These are phyloP conservation scores for Hippolais icterina DNA, from an alignment of 2,113 vertebrate species.

Conservation along the genomic window DNA sequence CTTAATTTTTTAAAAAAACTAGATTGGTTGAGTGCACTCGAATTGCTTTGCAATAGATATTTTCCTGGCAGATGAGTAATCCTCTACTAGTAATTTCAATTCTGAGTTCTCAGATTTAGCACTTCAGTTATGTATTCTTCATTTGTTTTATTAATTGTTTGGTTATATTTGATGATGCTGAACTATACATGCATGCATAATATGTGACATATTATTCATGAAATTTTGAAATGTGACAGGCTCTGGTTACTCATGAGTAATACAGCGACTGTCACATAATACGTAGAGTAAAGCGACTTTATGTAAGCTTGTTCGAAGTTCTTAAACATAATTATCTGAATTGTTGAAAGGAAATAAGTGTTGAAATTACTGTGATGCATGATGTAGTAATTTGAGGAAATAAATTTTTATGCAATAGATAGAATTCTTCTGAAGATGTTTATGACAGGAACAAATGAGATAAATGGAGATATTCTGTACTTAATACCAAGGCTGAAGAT, in stretches of 20 bases:
- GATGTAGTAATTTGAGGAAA: not conserved
- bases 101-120: constrained; percentile 27
- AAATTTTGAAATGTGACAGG: constrained; percentile 31
- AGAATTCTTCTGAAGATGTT: not conserved
- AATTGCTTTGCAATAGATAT: constrained; percentile 42
- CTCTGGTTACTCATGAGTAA: constrained; percentile 43
- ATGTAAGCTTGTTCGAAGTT: constrained; percentile 42
- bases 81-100: constrained; percentile 18
- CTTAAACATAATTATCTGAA: constrained; percentile 55
- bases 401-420: not conserved
- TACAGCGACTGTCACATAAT: constrained; percentile 26
- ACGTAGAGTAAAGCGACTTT: not conserved
- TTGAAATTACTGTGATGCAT: constrained; percentile 21
- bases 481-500: not conserved
- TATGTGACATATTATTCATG: constrained; percentile 53
- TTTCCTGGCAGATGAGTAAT: constrained; percentile 30
- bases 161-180: constrained; percentile 43
- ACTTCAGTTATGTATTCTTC: constrained; percentile 48
- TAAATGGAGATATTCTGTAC: constrained; percentile 6
- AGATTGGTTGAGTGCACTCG: constrained; percentile 19
- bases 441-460: constrained; percentile 19
- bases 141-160: constrained; percentile 67
- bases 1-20: constrained; percentile 25
- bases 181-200: constrained; percentile 59
- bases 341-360: constrained; percentile 47